Evolutionary conservation across 2,888 invertebrate species (phyloP).

Genomic region (Dasypogon diadema): DNA sequence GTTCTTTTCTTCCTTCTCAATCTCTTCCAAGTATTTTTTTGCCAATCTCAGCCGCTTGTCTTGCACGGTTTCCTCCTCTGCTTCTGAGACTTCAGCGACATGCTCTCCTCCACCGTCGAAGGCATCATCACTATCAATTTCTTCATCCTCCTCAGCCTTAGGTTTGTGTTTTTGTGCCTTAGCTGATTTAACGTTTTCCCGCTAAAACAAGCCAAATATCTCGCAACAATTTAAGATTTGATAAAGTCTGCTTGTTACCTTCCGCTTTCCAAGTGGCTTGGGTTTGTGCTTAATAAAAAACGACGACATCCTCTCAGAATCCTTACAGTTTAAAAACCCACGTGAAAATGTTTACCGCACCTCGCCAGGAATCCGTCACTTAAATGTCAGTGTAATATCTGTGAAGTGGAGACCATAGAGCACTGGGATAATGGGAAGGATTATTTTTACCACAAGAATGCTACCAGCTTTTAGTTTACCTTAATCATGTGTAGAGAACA

Average conservation of each 20-base stretch:
- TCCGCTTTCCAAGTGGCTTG: slow-evolving; percentile 71
- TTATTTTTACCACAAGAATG: too few relatives aligned
- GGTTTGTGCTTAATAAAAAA: slow-evolving; percentile 74
- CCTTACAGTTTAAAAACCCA: not conserved
- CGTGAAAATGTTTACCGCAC: slow-evolving; percentile 19
- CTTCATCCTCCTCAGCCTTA: slow-evolving; percentile 71
- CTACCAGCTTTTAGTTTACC: too few relatives aligned
- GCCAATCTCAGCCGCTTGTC: slow-evolving; percentile 91
- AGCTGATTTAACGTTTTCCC: not conserved
- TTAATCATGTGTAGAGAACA: too few relatives aligned
- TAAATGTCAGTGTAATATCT: too few relatives aligned
- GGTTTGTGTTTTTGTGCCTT: slow-evolving; percentile 53
- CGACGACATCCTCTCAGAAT: slow-evolving; percentile 67
- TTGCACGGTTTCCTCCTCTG: slow-evolving; percentile 81
- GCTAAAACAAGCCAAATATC: not conserved
- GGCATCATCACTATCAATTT: slow-evolving; percentile 77
- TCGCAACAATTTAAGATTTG: not conserved
- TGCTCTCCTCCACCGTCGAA: slow-evolving; percentile 71
- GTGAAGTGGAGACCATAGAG: too few relatives aligned
- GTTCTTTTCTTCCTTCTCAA: slow-evolving; percentile 83
- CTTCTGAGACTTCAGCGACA: slow-evolving; percentile 55
- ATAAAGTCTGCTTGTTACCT: slow-evolving; percentile 62
- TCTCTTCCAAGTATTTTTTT: slow-evolving; percentile 88
- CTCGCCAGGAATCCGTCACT: not conserved
- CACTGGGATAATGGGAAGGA: too few relatives aligned